Evolutionary conservation across 2,888 invertebrate species (phyloP).

Genomic region (Pristionchus fissidentatus): DNA sequence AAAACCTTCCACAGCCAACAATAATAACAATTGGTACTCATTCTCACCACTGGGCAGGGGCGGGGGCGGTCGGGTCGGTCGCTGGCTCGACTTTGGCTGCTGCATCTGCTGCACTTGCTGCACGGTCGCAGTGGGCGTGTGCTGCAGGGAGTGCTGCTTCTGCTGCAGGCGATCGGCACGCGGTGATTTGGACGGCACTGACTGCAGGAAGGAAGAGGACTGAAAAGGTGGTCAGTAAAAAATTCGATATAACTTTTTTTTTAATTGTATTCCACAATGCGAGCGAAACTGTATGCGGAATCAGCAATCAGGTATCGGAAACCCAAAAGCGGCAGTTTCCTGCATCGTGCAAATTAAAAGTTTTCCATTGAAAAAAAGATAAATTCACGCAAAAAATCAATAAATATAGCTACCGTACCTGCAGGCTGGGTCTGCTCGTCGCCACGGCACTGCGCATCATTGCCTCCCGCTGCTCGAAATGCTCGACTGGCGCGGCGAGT

Average conservation of each 20-base stretch:
- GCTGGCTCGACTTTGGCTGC: neutral
- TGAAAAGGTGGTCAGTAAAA: neutral
- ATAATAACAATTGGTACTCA: neutral
- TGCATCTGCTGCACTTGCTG: neutral
- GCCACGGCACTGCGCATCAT: neutral
- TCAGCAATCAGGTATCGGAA: too few relatives aligned
- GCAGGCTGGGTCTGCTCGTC: neutral
- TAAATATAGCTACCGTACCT: neutral
- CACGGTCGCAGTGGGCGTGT: neutral
- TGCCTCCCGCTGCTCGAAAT: neutral
- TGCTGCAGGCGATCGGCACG: too few relatives aligned
- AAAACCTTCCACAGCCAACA: too few relatives aligned
- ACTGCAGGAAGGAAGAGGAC: conserved; percentile 13
- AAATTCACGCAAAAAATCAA: too few relatives aligned
- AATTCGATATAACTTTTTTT: too few relatives aligned
- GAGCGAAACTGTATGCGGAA: too few relatives aligned
- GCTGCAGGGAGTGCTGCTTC: neutral
- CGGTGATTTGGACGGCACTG: neutral
- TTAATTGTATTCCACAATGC: too few relatives aligned
- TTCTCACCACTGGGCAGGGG: neutral
- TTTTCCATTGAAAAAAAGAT: too few relatives aligned
- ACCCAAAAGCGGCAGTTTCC: too few relatives aligned
- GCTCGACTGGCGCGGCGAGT: neutral
- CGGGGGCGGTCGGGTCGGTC: conserved; percentile 2
- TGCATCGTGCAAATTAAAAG: too few relatives aligned